phyloP scores from a whole-genome alignment of 2,797 vertebrate species.

The Gymnoscopelus braueri region DNA sequence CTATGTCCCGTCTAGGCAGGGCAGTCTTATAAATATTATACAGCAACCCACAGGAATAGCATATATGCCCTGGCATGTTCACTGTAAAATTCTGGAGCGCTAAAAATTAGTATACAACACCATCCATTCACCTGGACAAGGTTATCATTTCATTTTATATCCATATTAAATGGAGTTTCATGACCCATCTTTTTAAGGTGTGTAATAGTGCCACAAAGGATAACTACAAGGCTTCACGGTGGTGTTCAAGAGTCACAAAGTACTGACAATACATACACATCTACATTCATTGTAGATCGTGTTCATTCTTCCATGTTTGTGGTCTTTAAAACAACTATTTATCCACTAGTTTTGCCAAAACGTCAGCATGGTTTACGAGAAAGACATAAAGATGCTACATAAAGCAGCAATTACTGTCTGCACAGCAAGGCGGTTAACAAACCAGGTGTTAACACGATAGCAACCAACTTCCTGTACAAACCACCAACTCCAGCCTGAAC shows the following conservation, averaged over 20 bases:
- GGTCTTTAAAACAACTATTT: neutral
- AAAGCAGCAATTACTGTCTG: slow-evolving; percentile 42
- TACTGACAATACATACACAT: too few species aligned
- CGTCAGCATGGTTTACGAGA: slow-evolving; percentile 21
- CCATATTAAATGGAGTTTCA: too few species aligned
- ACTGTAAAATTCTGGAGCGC: neutral
- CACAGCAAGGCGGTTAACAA: slow-evolving; percentile 16
- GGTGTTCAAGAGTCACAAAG: too few species aligned
- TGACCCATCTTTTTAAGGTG: too few species aligned
- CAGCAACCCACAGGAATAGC: neutral
- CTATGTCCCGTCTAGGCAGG: neutral
- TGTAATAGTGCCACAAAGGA: too few species aligned
- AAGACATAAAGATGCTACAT: slow-evolving; percentile 8
- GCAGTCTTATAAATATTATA: neutral
- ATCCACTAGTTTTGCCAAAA: neutral
- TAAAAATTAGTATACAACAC: neutral
- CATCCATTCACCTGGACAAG: neutral
- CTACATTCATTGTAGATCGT: too few species aligned
- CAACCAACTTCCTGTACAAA: neutral
- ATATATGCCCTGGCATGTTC: slow-evolving; percentile 30
- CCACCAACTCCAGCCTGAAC: too few species aligned
- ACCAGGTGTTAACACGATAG: slow-evolving; percentile 48
- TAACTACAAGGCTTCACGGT: too few species aligned
- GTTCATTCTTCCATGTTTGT: too few species aligned
- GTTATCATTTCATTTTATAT: neutral